Conservation (phyloP, 2,113 vertebrate genomes). For the Neotoma lepida region DNA sequence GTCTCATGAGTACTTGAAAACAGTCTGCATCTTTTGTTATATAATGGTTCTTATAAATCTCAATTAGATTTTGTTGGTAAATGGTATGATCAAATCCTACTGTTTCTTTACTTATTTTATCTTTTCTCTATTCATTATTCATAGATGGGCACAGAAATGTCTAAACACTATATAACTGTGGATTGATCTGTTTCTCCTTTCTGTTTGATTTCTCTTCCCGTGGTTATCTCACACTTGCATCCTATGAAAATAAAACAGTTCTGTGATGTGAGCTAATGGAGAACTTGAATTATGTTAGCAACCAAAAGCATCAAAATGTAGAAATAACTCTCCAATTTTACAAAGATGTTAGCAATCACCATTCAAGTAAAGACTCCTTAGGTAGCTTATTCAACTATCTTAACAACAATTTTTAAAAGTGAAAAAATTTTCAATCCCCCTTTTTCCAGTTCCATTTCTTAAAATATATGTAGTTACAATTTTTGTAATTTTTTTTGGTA, state of each 20-base stretch:
- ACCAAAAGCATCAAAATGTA: neutral
- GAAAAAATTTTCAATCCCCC: neutral
- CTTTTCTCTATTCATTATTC: conserved; percentile 24
- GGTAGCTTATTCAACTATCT: neutral
- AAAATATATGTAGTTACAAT: neutral
- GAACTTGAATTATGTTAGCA: neutral
- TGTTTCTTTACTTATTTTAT: conserved; percentile 21
- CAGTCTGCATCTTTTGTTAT: conserved; percentile 17
- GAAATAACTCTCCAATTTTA: neutral
- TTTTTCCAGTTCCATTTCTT: conserved; percentile 33
- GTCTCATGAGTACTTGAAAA: conserved; percentile 23
- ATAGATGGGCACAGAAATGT: neutral
- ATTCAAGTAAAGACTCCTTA: neutral
- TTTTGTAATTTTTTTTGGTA: neutral
- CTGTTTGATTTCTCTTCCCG: neutral
- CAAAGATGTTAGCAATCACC: neutral
- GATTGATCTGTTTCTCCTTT: conserved; percentile 13
- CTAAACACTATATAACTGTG: neutral
- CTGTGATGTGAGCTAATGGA: neutral
- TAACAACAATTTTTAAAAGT: neutral
- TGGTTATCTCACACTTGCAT: neutral
- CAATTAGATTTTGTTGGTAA: conserved; percentile 2
- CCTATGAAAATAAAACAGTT: neutral
- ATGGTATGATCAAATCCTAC: conserved; percentile 24
- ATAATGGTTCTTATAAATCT: conserved; percentile 22